Conservation (phyloP, 2,113 vertebrate species). For the Eupsittula cactorum region DNA sequence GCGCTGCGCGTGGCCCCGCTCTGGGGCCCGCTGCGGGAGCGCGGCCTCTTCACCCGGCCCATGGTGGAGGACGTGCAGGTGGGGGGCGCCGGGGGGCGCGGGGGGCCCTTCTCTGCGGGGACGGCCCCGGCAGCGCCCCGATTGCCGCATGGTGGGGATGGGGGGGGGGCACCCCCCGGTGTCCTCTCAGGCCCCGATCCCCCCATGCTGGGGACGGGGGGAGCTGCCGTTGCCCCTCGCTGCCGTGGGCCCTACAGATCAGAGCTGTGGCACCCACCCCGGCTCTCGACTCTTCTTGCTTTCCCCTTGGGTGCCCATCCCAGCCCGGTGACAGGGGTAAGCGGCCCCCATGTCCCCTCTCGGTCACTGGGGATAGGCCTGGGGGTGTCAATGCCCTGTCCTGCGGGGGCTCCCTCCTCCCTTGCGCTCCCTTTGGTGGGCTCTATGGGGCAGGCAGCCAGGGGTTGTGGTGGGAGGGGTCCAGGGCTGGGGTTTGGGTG, state of each 20-base stretch:
- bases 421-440: rapidly evolving
- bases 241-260: rapidly evolving
- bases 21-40: too few relatives aligned
- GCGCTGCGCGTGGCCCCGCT: too few relatives aligned
- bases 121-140: too few relatives aligned
- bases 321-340: neutral
- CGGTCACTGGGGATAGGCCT: neutral
- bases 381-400: neutral
- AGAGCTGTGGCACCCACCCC: rapidly evolving
- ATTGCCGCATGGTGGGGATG: neutral
- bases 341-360: rapidly evolving
- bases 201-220: neutral
- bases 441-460: neutral
- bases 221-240: neutral
- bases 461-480: neutral
- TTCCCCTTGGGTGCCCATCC: neutral
- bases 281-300: neutral
- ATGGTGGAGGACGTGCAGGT: conserved; percentile 95
- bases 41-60: conserved; percentile 84
- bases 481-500: neutral
- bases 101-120: neutral
- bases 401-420: neutral
- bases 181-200: too few relatives aligned
- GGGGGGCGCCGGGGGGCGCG: too few relatives aligned
- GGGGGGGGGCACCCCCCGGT: too few relatives aligned